Base-by-base conservation (phyloP, 37 sponge, comb jelly and placozoan genomes). In the Dysidea cf. avara region DNA sequence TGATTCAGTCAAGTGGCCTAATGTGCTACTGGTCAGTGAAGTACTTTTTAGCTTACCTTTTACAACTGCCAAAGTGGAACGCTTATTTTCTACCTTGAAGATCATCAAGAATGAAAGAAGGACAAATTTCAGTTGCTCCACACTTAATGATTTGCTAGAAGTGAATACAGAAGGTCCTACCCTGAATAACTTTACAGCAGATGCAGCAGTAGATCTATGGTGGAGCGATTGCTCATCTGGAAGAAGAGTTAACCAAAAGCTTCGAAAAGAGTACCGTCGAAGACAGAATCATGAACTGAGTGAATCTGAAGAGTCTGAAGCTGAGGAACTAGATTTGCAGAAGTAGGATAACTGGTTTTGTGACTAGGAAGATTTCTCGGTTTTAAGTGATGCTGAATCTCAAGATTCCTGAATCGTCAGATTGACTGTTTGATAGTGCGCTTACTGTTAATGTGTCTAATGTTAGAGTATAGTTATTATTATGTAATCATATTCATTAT, bases 1-100 rank as follows among this genome's bases (percentile, higher is more conserved):
- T n/a, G 62, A 69, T 69, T 24, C 82, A 36, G 17, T 20, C 22
- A 66, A 73, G 52, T 81, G 82, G 82, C 82, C 67, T n/a, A 81
- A 81, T 30, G 38, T 81, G 22, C 53, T 68, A 2, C 69, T 32
- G 20, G 33, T 68, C 1, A 48, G 69, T 48, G 30, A 68, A 33
- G 33, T 68, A 25, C 53, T 68, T 4, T 50, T 79, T 24, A 71
- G 72, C 36, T 66, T 74, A 55, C 75, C 82, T 26, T 65, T 72
- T 33, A 64, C 75, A 24, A 81, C 22, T 26, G 68, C 29, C 33
- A 33, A 66, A 50, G 75, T 65, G 32, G 61, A 74, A 34, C 25
- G 61, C 6, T 58, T 58, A 5, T 74, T 81, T 67, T 79, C 71
- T 4, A n/a, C 63, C 0, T 14, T 79, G 62, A 79, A 79, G 43